Evolutionary conservation across 2,888 invertebrate species (phyloP).

Genomic region (Ophion costatus): DNA sequence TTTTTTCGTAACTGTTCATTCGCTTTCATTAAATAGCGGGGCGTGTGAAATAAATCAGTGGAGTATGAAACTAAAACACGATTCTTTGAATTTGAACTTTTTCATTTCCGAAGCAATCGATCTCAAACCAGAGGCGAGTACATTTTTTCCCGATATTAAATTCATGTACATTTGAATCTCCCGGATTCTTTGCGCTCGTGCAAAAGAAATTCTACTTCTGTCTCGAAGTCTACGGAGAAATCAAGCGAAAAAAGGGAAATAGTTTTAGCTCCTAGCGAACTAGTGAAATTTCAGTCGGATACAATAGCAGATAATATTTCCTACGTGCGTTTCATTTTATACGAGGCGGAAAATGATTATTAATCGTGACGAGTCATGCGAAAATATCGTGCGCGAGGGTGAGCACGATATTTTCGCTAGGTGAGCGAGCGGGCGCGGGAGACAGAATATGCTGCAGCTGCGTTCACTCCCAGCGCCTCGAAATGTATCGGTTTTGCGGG

Average conservation of each 20-base stretch:
- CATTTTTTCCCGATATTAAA: no score
- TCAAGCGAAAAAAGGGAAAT: not conserved
- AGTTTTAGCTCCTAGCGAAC: not conserved
- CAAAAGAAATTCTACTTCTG: not conserved
- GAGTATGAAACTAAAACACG: not conserved
- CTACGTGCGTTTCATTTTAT: constrained; percentile 50
- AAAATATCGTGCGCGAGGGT: constrained; percentile 41
- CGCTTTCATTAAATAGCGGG: not conserved
- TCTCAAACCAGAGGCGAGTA: no score
- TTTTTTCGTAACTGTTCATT: not conserved
- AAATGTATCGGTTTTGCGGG: constrained; percentile 50
- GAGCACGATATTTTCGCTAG: constrained; percentile 4
- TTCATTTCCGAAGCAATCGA: no score
- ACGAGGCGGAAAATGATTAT: constrained; percentile 56
- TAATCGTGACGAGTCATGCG: constrained; percentile 64
- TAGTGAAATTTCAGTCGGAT: not conserved
- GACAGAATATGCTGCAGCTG: constrained; percentile 57
- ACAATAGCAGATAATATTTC: constrained; percentile 18
- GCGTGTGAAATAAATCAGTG: not conserved
- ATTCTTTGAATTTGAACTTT: not conserved
- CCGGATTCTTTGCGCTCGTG: no score
- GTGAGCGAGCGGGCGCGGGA: constrained; percentile 31
- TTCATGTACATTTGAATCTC: no score
- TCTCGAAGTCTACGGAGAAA: not conserved
- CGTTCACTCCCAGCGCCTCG: constrained; percentile 64